Base-by-base conservation (phyloP, 2,113 vertebrate genomes). In the Catagonus wagneri region DNA sequence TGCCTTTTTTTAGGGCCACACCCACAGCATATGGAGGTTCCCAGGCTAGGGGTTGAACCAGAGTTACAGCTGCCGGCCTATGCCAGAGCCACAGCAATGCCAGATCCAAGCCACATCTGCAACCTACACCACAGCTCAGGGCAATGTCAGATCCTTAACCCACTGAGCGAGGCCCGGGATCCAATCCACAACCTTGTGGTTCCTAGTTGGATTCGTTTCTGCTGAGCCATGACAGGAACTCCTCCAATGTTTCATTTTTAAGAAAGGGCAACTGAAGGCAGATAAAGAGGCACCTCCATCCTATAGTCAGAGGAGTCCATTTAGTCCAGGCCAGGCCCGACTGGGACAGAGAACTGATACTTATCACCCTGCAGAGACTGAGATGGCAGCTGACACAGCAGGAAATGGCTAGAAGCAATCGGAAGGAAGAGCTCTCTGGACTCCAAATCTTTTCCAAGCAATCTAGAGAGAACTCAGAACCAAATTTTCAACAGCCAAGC, bases 401-500 rank as follows among this genome's bases (percentile, higher is more conserved):
- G 69, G 84, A 93, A 83, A 87, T 36, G 44, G 69, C 39, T 76
- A 50, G 44, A 83, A n/a, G 50, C 76, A 90, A 60, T 3, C 20
- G 66, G 56, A 95, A 78, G 6, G 58, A 90, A 68, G 76, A 93
- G 16, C 39, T 25, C 2, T 69, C 74, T 32, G 5, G 78, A 68
- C 69, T 68, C 87, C 76, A 95, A 20, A 85, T 90, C 94, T 79
- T 58, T 71, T 96, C 61, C 89, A 50, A 89, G 80, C 52, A 66
- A 87, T 80, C 78, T 32, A 52, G 63, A 89, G 95, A 75, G 65
- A 93, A 83, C 32, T 80, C 72, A 71, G 94, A 92, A 79, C 60
- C 52, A 92, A 76, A 93, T 86, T 94, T 87, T 90, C 90, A 95
- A 68, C 58, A 93, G 72, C 50, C 81, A 65, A 85, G 72, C 65